A percentile compares a stretch with the other conserved stretches of the same genome.
Evolutionary conservation across 2,113 vertebrate genomes (phyloP).

Genomic region (Zosterops pallidus): DNA sequence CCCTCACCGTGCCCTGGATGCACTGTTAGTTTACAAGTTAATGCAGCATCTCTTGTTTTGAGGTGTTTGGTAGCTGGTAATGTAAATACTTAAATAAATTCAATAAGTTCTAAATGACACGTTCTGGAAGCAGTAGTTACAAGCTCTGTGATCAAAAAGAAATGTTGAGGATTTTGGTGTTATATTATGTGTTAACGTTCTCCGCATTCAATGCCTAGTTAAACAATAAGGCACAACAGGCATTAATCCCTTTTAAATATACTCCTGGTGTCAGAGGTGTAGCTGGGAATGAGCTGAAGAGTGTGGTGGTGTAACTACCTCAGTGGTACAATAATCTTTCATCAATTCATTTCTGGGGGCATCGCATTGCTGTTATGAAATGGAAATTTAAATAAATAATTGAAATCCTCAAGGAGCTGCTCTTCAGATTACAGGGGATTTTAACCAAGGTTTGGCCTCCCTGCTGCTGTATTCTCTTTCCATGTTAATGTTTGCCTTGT

Average conservation of each 20-base stretch:
- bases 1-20: background rate
- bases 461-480: background rate
- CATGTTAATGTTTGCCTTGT: background rate
- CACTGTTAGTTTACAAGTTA: rapidly evolving
- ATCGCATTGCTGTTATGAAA: background rate
- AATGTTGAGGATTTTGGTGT: background rate
- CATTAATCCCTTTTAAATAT: background rate
- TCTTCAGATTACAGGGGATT: background rate
- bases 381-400: constrained; percentile 7
- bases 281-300: background rate
- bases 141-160: background rate
- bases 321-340: background rate
- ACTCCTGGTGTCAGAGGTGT: background rate
- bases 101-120: background rate
- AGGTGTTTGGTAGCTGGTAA: background rate
- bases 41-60: background rate
- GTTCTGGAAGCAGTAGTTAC: background rate
- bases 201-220: background rate
- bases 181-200: background rate
- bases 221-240: constrained; percentile 3
- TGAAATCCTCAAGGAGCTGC: background rate
- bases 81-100: background rate
- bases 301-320: background rate
- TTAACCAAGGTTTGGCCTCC: background rate
- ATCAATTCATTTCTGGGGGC: background rate